These are phyloP conservation scores for Umimayanthus kanabou DNA, from an alignment of 92 coral and sea anemone genomes.

Conservation along the genomic window DNA sequence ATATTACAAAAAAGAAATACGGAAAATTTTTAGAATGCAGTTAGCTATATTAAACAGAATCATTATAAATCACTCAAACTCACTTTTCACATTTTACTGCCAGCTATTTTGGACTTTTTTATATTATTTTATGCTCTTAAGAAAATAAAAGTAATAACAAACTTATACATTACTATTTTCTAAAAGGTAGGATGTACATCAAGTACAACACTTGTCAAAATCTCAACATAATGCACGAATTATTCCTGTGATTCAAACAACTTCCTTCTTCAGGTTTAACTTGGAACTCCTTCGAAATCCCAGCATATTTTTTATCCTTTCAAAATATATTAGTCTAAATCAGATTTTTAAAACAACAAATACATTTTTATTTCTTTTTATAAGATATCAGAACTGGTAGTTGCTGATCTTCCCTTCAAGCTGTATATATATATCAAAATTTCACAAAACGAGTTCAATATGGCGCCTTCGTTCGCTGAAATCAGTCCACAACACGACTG, in stretches of 20 bases:
- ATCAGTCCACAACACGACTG: background rate
- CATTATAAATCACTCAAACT: too few species aligned
- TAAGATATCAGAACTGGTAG: background rate
- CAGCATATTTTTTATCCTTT: background rate
- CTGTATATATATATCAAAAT: background rate
- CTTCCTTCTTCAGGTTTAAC: background rate
- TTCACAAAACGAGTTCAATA: constrained; percentile 30
- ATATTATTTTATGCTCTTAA: constrained; percentile 16
- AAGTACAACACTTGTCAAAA: background rate
- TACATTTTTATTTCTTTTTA: background rate
- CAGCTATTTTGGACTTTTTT: background rate
- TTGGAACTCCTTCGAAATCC: constrained; percentile 2
- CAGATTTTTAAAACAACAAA: background rate
- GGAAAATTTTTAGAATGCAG: background rate
- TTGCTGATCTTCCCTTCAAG: background rate
- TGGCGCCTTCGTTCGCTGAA: constrained; percentile 61
- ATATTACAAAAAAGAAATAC: too few species aligned
- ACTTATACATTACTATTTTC: too few species aligned
- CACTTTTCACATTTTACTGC: background rate
- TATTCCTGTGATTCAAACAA: background rate
- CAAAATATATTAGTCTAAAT: background rate
- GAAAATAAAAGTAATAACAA: background rate
- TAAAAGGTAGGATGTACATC: background rate
- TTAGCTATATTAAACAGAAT: background rate
- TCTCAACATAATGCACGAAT: background rate